Base-by-base conservation (phyloP, 2,113 vertebrate species). In the Leucosticte australis region DNA sequence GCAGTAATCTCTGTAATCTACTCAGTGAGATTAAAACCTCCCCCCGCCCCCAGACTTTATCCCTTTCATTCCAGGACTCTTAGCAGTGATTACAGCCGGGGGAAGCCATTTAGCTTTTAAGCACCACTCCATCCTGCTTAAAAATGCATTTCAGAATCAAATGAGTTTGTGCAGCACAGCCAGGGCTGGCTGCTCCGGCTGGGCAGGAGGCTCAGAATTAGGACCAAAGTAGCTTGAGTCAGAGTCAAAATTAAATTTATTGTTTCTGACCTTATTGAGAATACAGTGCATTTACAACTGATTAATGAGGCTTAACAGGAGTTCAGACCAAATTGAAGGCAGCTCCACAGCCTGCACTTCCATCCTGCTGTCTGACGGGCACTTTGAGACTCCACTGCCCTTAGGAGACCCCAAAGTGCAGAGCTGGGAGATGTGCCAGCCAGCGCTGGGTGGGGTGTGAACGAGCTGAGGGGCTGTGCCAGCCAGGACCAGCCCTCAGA, bases 1-100 rank as follows among this genome's bases (percentile, higher is more conserved):
- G 42, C 57, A 59, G 89, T 97, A 97, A 98, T 95, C 97, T 95
- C 96, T 91, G 92, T 97, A 97, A 98, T 98, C 98, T 96, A 96
- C 96, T 98, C 96, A 95, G 96, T 1, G 49, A 95, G 97, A 98
- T 96, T 96, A 97, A 96, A 97, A 82, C 93, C 92, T 92, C 63
- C 76, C 71, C 68, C 67, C 90, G 0, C 83, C 89, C 83, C 87
- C 89, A 59, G 79, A 26, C 70, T 92, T 94, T 79, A 96, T 97
- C 88, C 90, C 79, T 92, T 85, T 98, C 97, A 69, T 97, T 90
- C 92, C 91, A 95, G 93, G 88, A 94, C 94, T 92, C 75, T 15
- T 44, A 91, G 67, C 85, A 91, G 96, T 97, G 97, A 98, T 98
- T 98, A 98, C 94, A 95, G 92, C 85, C 0, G 31, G 60, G 79